Base-by-base conservation (phyloP, 2,888 invertebrate genomes). In the Patella depressa region DNA sequence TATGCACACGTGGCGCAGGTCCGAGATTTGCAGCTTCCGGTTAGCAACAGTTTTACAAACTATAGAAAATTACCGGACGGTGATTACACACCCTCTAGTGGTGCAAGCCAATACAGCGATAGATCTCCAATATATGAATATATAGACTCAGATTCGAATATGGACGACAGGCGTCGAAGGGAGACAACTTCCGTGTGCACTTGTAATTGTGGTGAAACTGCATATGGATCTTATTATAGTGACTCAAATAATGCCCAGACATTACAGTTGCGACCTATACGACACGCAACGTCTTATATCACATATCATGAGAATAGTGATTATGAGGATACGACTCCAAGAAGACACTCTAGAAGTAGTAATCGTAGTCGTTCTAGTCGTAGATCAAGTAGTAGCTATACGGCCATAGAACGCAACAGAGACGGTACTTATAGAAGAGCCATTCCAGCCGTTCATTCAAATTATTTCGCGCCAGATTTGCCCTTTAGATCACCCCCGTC, bases 401-500 rank as follows among this genome's bases (percentile, higher is more conserved):
- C 19, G 19, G 65, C 65, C 11, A 14, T 65, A 65, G 65, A 65
- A 65, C 65, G 69, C 24, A 72, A 65, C 24, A 72, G 76, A 45
- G 76, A 71, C 45, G 73, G 72, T 9, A 53, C 24, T n/a, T 69
- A 72, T 17, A 17, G 72, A 53, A 14, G 76, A 54, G 69, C 45
- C 24, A 73, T 76, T 24, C 76, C 76, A 24, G 76, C 76, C 55
- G 72, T 76, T n/a, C 76, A 76, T 76, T 73, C 76, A 9, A 72
- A 76, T 73, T 76, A 76, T 45, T 76, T 76, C 72, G 65, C 65
- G 24, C 65, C 65, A 19, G 65, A 65, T 11, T 24, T 65, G 19
- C 65, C 65, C 19, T 65, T 24, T 15, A 65, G 65, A 24, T 65
- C 19, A 65, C 45, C 45, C 45, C 45, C 45, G 45, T 45, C 45